phyloP scores from a whole-genome alignment of 23 tunicate species.

The Clavelina lepadiformis region DNA sequence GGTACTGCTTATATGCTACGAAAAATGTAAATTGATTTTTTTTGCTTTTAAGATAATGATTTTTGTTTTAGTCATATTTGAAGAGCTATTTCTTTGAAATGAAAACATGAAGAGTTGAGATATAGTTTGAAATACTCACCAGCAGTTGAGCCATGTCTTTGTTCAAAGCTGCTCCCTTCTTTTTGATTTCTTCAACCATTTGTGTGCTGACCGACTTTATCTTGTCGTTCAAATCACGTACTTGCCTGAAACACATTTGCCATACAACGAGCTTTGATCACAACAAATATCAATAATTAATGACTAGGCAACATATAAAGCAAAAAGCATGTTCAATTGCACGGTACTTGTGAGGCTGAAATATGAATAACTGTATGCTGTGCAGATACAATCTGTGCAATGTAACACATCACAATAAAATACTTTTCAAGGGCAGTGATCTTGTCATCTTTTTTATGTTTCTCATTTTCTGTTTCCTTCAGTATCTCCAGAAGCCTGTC shows the following conservation, averaged over 20 bases:
- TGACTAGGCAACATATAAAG: neutral
- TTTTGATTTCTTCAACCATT: conserved; percentile 64
- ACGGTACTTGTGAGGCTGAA: neutral
- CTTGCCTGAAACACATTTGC: conserved; percentile 18
- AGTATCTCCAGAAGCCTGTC: conserved; percentile 75
- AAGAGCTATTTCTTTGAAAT: too few species aligned
- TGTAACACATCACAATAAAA: neutral
- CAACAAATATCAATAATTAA: neutral
- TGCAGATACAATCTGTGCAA: neutral
- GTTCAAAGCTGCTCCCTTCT: conserved; percentile 75
- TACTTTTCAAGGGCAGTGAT: conserved; percentile 64
- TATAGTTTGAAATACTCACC: conserved; percentile 53
- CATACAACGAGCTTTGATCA: neutral
- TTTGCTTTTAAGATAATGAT: too few species aligned
- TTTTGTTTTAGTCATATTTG: too few species aligned
- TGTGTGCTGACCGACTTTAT: conserved; percentile 58
- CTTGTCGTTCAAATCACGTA: conserved; percentile 30
- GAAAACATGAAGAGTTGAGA: too few species aligned
- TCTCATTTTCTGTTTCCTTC: conserved; percentile 93
- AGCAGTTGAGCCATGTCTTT: conserved; percentile 54
- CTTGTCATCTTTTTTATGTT: conserved; percentile 71
- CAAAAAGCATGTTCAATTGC: neutral
- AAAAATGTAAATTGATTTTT: too few species aligned
- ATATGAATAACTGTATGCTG: conserved; percentile 3
- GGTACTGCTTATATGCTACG: too few species aligned